Conservation (phyloP, 2,888 invertebrate genomes). For the Eupithecia pulchellata region DNA sequence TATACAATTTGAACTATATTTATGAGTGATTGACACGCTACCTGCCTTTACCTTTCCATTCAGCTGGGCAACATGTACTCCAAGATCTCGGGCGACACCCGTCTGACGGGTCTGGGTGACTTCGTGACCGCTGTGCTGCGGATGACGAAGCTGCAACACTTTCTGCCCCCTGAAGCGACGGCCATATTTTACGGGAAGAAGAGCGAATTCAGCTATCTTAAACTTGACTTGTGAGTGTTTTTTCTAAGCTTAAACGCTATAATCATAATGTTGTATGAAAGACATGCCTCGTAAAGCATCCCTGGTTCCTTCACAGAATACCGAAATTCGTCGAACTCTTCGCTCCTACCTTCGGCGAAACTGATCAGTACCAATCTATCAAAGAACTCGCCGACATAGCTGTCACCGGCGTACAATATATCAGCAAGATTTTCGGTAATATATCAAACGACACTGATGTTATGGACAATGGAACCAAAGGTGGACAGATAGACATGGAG, state of each 20-base stretch:
- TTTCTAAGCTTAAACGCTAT: background rate
- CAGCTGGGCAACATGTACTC: conserved; percentile 79
- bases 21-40: too few relatives aligned
- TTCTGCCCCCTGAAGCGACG: conserved; percentile 77
- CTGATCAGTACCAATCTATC: conserved; percentile 65
- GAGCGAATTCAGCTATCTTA: conserved; percentile 70
- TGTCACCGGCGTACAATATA: conserved; percentile 61
- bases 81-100: conserved; percentile 78
- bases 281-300: background rate
- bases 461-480: conserved; percentile 34
- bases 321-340: conserved; percentile 69
- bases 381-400: conserved; percentile 62
- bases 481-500: conserved; percentile 37
- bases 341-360: conserved; percentile 72
- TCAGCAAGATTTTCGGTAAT: conserved; percentile 61
- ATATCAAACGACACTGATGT: conserved; percentile 40
- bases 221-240: conserved; percentile 70
- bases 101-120: conserved; percentile 71
- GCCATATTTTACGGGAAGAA: conserved; percentile 56
- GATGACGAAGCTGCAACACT: conserved; percentile 72
- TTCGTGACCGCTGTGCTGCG: conserved; percentile 74
- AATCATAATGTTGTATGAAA: background rate
- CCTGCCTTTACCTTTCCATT: conserved; percentile 25
- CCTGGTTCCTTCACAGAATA: conserved; percentile 61
- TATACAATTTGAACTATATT: too few relatives aligned